Base-by-base conservation (phyloP, 2,888 invertebrate species). In the Agriotes lineatus region DNA sequence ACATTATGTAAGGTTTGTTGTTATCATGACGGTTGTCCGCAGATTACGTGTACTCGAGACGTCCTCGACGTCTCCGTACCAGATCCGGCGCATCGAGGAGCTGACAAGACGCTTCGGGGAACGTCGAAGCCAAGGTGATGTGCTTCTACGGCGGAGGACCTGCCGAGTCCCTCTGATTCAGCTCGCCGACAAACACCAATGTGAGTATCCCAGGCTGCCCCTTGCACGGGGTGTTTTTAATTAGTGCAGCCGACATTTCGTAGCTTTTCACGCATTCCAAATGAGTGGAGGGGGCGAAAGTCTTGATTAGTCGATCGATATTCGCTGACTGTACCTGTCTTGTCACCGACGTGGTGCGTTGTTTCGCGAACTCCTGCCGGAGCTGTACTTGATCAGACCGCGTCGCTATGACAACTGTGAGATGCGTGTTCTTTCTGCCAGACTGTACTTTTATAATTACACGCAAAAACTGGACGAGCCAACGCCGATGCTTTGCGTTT, bases 31-130 rank as follows among this genome's bases (percentile, higher is more conserved):
- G 16, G 44, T 59, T 67, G 66, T 84, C 83, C 90, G 77, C 90
- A 98, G 99, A 99, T 91, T 99, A 97, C 90, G 99, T 99, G 87
- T 99, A 97, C 89, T 99, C 89, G 99, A 99, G 90, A 96, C 96
- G 87, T 93, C 97, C 83, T 94, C 96, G 83, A 94, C 96, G 84
- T 93, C 96, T 85, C 99, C 99, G 82, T 99, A 95, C 89, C 96
- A 98, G 88, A 99, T 99, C 86, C 91, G 99, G 83, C 93, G 99
- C 86, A 99, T 99, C 88, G 99, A 99, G 88, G 99, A 99, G 89
- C 90, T 99, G 84, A 97, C 87, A 99, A 99, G 93, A 98, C 97
- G 92, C 95, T 80, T 95, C 93, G 84, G 99, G 99, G 79, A 98
- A 97, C 88, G 98, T 99, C 79, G 99, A 99, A 87, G 99, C 98